Evolutionary conservation across 2,888 invertebrate species (phyloP).

Genomic region (Mesochorus sp.): DNA sequence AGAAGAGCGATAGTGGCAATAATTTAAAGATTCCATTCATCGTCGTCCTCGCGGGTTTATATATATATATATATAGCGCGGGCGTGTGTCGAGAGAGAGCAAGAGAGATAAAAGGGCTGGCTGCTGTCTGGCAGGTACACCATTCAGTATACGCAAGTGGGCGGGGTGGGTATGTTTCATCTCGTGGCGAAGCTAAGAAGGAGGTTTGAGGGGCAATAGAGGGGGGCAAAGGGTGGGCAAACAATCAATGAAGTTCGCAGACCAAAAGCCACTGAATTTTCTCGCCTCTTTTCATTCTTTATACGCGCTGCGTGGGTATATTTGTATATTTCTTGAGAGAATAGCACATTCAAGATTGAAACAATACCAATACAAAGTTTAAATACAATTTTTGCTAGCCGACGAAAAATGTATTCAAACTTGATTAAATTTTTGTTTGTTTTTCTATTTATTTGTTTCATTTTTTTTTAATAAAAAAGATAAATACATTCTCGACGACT

Average conservation of each 20-base stretch:
- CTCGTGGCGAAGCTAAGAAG: constrained; percentile 45
- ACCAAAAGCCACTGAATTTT: constrained; percentile 55
- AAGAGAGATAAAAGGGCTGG: constrained; percentile 59
- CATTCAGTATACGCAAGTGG: constrained; percentile 59
- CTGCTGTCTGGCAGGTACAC: constrained; percentile 61
- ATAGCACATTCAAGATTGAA: neutral
- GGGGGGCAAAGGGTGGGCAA: constrained; percentile 64
- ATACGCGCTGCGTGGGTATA: constrained; percentile 13
- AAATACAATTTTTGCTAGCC: no score
- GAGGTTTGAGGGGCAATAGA: constrained; percentile 62
- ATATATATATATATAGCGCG: constrained; percentile 30
- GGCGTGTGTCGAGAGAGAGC: constrained; percentile 39
- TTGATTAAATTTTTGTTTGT: no score
- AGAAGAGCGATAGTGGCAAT: constrained; percentile 68
- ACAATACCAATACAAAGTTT: no score
- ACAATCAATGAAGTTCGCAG: constrained; percentile 72
- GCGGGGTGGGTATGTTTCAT: constrained; percentile 62
- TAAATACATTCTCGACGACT: no score
- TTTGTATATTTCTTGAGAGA: constrained; percentile 5
- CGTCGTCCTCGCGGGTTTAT: constrained; percentile 59
- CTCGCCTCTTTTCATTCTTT: constrained; percentile 22
- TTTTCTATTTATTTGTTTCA: no score
- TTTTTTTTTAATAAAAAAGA: no score
- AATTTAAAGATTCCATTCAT: constrained; percentile 72
- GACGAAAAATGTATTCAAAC: no score